Evolutionary conservation across 2,797 vertebrate genomes (phyloP), one percentile per base, ranked within the genome.

Genomic region (Dallia pectoralis): DNA sequence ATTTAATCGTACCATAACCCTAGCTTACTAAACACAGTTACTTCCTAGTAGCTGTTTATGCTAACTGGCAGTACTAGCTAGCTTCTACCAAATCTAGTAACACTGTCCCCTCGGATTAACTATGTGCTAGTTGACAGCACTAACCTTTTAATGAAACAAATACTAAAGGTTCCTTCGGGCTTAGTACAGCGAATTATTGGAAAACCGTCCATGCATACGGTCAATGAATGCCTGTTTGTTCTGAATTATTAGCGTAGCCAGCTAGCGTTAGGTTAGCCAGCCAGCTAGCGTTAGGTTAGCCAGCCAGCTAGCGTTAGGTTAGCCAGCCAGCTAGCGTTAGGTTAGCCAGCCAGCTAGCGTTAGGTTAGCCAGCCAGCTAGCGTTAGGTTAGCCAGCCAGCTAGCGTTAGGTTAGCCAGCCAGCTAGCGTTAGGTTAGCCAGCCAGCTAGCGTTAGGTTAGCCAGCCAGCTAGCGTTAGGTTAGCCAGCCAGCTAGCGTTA

Each of bases 131-230:
- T 19, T 51, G 49, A 62, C 61, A 62, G 14, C 59, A 62, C 22
- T 62, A 62, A 62, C 27, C 59, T 14, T 62, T 15, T 44, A 14
- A 48, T 27, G 25, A 68, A 44, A 68, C 69, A 27, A 74, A 79
- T 91, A 53, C 51, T n/a, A 16, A 56, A 22, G 7, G 51, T 56
- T n/a, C n/a, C 51, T 89, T 90, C 89, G 89, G 76, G 67, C 74
- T 69, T 75, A 51, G 75, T 86, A 85, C 40, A 77, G 71, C 47
- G 18, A n/a, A 32, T 9, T 1, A 29, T 70, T 56, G 19, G 63
- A 48, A 19, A 67, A 44, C 3, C 33, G 22, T 59, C 36, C 67
- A 1, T 44, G 65, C 71, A 25, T 53, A 47, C 83, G 74, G 76
- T 69, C 79, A 70, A 67, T 22, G 8, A 40, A 67, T 22, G 25